Conservation (phyloP, 2,888 invertebrate genomes). For the Callyntrura guangdongensis region DNA sequence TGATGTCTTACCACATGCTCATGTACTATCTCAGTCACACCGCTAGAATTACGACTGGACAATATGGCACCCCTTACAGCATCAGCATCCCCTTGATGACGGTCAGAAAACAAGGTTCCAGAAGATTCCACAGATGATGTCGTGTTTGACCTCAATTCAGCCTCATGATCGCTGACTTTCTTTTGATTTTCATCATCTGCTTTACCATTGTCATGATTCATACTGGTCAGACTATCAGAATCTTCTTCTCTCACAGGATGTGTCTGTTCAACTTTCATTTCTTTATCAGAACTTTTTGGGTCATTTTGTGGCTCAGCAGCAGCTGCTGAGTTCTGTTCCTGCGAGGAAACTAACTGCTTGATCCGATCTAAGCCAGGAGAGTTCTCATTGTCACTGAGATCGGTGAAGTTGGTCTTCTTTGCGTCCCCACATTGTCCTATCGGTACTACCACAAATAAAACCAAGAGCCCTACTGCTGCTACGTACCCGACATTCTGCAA, state of each 20-base stretch:
- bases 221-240: constrained; percentile 32
- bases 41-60: constrained; percentile 29
- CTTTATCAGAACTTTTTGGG: not conserved
- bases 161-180: constrained; percentile 24
- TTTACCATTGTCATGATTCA: constrained; percentile 14
- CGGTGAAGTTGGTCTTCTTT: not conserved
- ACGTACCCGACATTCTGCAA: not conserved
- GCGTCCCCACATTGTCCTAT: not conserved
- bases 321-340: not conserved
- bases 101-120: constrained; percentile 41
- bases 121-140: constrained; percentile 60
- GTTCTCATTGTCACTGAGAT: constrained; percentile 23
- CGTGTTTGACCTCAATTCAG: constrained; percentile 60
- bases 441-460: constrained; percentile 8
- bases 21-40: constrained; percentile 28
- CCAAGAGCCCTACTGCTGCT: not conserved
- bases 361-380: constrained; percentile 59
- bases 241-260: not conserved
- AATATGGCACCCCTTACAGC: constrained; percentile 51
- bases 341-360: constrained; percentile 39
- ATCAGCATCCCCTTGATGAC: not conserved
- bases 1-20: constrained; percentile 47
- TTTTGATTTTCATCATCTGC: constrained; percentile 36
- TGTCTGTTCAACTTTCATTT: constrained; percentile 15
- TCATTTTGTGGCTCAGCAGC: not conserved